Conservation (phyloP, 2,888 invertebrate genomes). For the Patella depressa region DNA sequence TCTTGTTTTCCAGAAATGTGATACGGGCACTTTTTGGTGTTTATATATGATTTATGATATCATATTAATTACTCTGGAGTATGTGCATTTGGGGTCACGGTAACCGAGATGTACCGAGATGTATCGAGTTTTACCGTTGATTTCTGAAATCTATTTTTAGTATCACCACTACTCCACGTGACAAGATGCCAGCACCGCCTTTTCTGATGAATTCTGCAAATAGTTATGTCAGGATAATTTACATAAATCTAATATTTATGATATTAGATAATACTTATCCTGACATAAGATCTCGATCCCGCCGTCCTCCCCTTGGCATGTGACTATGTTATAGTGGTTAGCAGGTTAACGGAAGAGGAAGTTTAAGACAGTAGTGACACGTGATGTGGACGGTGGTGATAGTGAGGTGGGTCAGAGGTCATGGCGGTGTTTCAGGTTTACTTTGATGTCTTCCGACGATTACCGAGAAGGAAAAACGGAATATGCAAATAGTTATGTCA, state of each 20-base stretch:
- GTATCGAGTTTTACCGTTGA: neutral
- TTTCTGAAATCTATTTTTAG: neutral
- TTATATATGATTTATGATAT: neutral
- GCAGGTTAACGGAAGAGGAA: neutral
- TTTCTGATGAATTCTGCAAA: neutral
- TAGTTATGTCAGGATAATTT: neutral
- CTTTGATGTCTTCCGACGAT: neutral
- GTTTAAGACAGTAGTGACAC: neutral
- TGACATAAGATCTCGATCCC: neutral
- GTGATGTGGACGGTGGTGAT: neutral
- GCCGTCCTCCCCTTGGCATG: neutral
- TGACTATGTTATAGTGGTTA: neutral
- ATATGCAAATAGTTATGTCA: neutral
- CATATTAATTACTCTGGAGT: neutral
- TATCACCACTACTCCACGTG: neutral
- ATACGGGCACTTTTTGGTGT: neutral
- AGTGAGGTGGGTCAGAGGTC: neutral
- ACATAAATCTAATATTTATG: neutral
- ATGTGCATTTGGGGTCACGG: neutral
- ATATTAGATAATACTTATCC: conserved; percentile 3
- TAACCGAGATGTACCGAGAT: neutral
- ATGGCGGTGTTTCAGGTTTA: neutral
- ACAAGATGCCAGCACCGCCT: neutral
- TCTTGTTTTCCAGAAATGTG: neutral
- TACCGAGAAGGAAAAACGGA: neutral